Evolutionary conservation across 2,888 invertebrate species (phyloP), one percentile per base, ranked within the genome.

Genomic region (Laothoe populi): DNA sequence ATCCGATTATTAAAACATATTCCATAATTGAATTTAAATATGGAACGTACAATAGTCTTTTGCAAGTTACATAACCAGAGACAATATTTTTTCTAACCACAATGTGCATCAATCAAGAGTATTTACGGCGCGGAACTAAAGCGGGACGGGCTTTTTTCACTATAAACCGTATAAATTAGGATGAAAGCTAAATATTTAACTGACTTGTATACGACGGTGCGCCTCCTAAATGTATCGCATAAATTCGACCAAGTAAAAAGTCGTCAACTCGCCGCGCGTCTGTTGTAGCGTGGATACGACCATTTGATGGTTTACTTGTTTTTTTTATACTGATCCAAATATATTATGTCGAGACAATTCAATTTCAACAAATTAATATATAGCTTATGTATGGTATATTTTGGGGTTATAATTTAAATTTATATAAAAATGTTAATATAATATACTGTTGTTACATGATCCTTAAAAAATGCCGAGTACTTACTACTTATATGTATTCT

Each of bases 161-260:
- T 85, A 86, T 84, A 86, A 88, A 79, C 84, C 85, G 86, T 75
- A 86, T 86, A 87, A 88, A 87, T 90, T 86, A 81, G 83, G 84
- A 86, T 83, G 86, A 82, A 83, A 85, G 86, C 85, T 86, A 84
- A 87, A 88, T 87, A 84, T 87, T 86, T 86, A 88, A 86, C 86
- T 86, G 90, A 86, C 86, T 87, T 83, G 88, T 89, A 86, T 88
- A 88, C 86, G 87, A 83, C 79, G 73, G 77, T 80, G 82, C 81
- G 84, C 83, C 87, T 85, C 82, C 84, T 84, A 90, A 89, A 89
- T 88, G 88, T 87, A 87, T 87, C 88, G 90, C 87, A 88, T 90
- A 88, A 89, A 88, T 86, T 87, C 81, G 81, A 78, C 81, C 83
- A 84, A 86, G 88, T 88, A 88, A 89, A 89, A 89, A 88, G 82